Evolutionary conservation across 1,140 invertebrate genomes (phyloP), one percentile per base, ranked within the genome.

Genomic region (Pogonus chalceus): DNA sequence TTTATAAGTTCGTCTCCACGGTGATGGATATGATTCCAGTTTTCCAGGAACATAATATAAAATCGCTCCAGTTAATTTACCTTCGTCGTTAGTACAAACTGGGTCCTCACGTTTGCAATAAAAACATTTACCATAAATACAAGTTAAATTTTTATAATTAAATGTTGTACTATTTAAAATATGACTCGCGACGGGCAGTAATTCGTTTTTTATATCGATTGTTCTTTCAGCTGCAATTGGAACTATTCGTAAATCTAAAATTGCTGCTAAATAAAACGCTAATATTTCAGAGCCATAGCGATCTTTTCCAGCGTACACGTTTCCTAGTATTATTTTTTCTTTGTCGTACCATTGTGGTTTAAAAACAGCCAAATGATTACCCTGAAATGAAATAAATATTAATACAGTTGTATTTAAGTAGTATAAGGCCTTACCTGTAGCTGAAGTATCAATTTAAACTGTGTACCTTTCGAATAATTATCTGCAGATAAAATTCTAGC

Each of bases 201-300:
- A 76, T 64, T 95, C 90, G 58, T 73, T 75, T 43, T 77, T 75
- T 2, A 95, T 65, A 69, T 90, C 80, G 10, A 97, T 73, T 65
- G 75, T 82, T 61, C 92, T 75, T 46, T 89, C 88, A 22, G 85
- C 82, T 23, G 83, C 82, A 37, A 94, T 75, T 1, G 92, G 89
- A 23, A 84, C 84, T 72, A 85, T 79, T 60, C 84, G 79, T 51
- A 92, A 76, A 51, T 85, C 83, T 16, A 96, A 69, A 20, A 94
- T 70, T 51, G 85, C 81, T 47, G 85, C 86, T 55, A 96, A 74
- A 72, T 94, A 90, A 73, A 95, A 96, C n/a, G 87, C 87, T 60
- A 89, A 84, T n/a, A 96, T 85, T 79, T 97, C 93, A n/a, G 89
- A 90, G 71, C 89, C 89, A 65, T 95, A 90, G 10, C 92, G 75